These are phyloP conservation scores for Mycetomoellerius zeteki DNA, from an alignment of 1,140 invertebrate genomes.

Conservation along the genomic window DNA sequence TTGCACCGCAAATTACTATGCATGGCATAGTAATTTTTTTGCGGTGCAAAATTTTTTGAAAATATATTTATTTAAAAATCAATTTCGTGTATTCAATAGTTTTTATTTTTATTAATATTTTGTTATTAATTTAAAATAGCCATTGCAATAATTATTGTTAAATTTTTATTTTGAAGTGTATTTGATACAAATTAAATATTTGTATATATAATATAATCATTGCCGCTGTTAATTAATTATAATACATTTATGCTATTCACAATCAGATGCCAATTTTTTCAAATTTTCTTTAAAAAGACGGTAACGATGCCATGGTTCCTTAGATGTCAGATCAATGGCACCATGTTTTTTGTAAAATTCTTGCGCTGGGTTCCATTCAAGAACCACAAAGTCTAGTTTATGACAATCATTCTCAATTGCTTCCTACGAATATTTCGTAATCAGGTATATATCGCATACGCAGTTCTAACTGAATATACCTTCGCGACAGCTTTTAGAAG, in stretches of 20 bases:
- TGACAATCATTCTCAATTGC: conserved; percentile 87
- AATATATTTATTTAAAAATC: too few relatives aligned
- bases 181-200: too few relatives aligned
- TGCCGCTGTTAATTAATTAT: not conserved
- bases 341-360: conserved; percentile 92
- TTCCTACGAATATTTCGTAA: conserved; percentile 84
- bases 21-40: too few relatives aligned
- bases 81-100: too few relatives aligned
- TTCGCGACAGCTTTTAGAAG: conserved; percentile 91
- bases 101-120: too few relatives aligned
- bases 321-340: conserved; percentile 89
- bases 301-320: conserved; percentile 91
- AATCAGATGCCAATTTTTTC: conserved; percentile 24
- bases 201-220: not conserved
- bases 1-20: too few relatives aligned
- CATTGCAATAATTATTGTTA: too few relatives aligned
- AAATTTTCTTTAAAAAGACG: conserved; percentile 87
- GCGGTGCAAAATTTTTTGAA: too few relatives aligned
- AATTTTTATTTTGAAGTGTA: too few relatives aligned
- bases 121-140: too few relatives aligned
- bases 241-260: not conserved
- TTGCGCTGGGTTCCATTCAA: conserved; percentile 94
- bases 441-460: not conserved
- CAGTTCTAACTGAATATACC: conserved; percentile 83
- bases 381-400: conserved; percentile 92